Evolutionary conservation across 2,888 invertebrate species (phyloP), one percentile per base, ranked within the genome.

Genomic region (Drosophila aldrichi): DNA sequence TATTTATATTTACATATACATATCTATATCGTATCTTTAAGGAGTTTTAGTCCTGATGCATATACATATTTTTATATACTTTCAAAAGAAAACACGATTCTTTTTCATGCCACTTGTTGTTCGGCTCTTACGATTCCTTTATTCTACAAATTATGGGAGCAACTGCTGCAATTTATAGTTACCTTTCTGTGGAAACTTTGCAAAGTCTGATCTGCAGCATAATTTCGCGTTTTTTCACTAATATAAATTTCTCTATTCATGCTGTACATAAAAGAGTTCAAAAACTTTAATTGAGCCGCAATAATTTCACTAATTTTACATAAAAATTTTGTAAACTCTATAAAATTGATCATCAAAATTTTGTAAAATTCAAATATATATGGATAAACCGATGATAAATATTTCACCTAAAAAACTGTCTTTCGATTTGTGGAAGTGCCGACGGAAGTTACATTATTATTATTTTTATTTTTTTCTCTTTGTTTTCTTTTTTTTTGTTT

Each of bases 271-370:
- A 61, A 61, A 58, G 34, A 54, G 64, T 25, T 71, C 5, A 25
- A 46, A 69, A 69, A 46, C 41, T 34, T 54, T 2, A 2, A 40
- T 56, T 12, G 25, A 16, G 20, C 36, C 18, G 38, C 44, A 38
- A 25, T 29, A 7, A 29, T 22, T 61, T 57, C 18, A 34, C 9
- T n/a, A 43, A 44, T 20, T 9, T 40, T 6, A 18, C 36, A 20
- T 29, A 40, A 25, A 52, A 9, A 48, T 54, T 54, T 58, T 6
- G 25, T 22, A 46, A 48, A 46, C 34, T 48, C 49, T 40, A 38
- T 22, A 52, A 69, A 76, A 74, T 69, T 46, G 55, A 76, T 57
- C 60, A 56, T 70, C 32, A 64, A 79, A 88, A 81, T 25, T 36
- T 49, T 67, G 36, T 57, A 56, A 40, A 70, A 52, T 60, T 43